phyloP scores from a whole-genome alignment of 2,113 vertebrate genomes.

The Tympanuchus pallidicinctus region DNA sequence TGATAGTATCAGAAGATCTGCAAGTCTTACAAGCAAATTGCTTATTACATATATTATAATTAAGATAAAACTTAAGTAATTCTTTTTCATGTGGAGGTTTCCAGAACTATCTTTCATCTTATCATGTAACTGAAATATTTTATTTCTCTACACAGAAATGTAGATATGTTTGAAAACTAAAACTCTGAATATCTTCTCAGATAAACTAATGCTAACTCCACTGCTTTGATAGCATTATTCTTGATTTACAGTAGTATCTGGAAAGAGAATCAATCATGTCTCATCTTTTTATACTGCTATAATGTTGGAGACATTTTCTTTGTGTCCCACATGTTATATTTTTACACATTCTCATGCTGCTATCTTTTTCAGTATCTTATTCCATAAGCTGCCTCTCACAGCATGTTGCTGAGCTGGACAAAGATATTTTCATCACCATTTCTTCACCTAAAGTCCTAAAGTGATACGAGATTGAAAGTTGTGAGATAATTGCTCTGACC shows the following conservation, averaged over 20 bases:
- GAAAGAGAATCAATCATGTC: not conserved
- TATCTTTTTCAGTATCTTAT: conserved; percentile 25
- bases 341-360: conserved; percentile 30
- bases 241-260: not conserved
- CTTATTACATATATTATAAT: not conserved
- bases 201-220: not conserved
- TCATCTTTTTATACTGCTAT: not conserved
- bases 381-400: conserved; percentile 13
- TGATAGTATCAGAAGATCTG: not conserved
- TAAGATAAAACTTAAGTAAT: not conserved
- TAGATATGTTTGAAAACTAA: not conserved
- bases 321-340: conserved; percentile 2
- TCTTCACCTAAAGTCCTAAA: conserved; percentile 28
- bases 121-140: not conserved
- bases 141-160: not conserved
- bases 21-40: not conserved
- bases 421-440: conserved; percentile 43
- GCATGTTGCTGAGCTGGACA: conserved; percentile 43
- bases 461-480: conserved; percentile 26
- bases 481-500: conserved; percentile 53
- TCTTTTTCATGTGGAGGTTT: not conserved
- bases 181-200: not conserved
- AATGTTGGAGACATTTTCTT: conserved; percentile 22
- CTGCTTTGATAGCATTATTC: not conserved
- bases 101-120: not conserved